phyloP scores from a whole-genome alignment of 2,888 invertebrate species.

The Galeopsomyia nigrocyanea region DNA sequence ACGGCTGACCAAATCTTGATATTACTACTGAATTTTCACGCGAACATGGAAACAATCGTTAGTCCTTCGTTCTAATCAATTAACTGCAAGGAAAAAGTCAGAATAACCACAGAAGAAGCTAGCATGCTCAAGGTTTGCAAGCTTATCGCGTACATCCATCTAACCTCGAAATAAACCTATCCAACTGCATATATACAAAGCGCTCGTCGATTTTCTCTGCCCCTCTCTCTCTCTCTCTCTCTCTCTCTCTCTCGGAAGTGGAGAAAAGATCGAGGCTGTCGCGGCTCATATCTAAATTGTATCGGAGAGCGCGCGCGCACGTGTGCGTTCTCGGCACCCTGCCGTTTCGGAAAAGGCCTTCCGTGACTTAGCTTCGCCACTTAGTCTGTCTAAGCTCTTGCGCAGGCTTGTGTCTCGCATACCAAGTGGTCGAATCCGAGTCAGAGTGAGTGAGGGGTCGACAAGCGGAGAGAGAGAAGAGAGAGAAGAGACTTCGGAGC shows the following conservation, averaged over 20 bases:
- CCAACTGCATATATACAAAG: background rate
- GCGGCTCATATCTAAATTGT: constrained; percentile 47
- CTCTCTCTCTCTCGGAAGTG: constrained; percentile 11
- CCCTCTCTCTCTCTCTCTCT: too few relatives aligned
- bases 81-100: too few relatives aligned
- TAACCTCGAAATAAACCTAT: too few relatives aligned
- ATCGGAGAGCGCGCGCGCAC: constrained; percentile 23
- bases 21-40: too few relatives aligned
- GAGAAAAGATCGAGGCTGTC: constrained; percentile 18
- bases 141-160: too few relatives aligned
- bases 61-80: too few relatives aligned
- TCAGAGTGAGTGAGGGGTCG: background rate
- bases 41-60: too few relatives aligned
- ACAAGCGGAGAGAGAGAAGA: too few relatives aligned
- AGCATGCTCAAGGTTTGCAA: too few relatives aligned
- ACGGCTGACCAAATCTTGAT: too few relatives aligned
- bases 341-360: constrained; percentile 25
- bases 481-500: too few relatives aligned
- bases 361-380: constrained; percentile 28
- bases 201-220: constrained; percentile 24
- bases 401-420: constrained; percentile 8
- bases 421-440: constrained; percentile 22
- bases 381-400: constrained; percentile 27
- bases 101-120: too few relatives aligned
- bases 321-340: background rate